Conservation (phyloP, 2,888 invertebrate species). For the Eubasilissa splendida region DNA sequence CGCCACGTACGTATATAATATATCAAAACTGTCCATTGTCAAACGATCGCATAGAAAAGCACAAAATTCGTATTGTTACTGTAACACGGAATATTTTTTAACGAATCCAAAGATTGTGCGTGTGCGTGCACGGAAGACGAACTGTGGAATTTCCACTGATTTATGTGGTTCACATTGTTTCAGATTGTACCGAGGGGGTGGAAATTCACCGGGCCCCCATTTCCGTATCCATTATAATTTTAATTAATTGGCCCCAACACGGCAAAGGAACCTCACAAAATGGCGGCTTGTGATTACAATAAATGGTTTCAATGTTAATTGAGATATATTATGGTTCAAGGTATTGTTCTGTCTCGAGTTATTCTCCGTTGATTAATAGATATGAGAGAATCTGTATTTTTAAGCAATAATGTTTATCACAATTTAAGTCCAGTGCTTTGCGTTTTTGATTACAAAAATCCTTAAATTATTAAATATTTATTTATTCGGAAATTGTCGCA, state of each 20-base stretch:
- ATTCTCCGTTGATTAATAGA: constrained; percentile 25
- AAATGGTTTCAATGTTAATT: constrained; percentile 32
- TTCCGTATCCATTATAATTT: constrained; percentile 33
- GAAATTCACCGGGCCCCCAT: constrained; percentile 2
- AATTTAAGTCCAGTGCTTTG: too few species aligned
- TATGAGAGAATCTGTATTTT: neutral
- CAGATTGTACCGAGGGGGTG: neutral
- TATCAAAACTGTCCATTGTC: too few species aligned
- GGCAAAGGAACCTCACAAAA: constrained; percentile 29
- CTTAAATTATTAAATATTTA: too few species aligned
- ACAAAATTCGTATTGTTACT: too few species aligned
- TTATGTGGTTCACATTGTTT: neutral
- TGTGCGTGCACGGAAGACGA: neutral
- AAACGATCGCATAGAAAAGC: too few species aligned
- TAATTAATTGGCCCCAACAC: constrained; percentile 29
- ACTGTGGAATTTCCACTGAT: neutral
- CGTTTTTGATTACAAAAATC: too few species aligned
- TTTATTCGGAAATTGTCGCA: too few species aligned
- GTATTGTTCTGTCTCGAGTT: constrained; percentile 20
- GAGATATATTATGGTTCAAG: constrained; percentile 28
- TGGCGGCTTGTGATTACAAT: constrained; percentile 31
- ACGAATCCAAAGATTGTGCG: neutral
- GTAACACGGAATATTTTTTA: too few species aligned
- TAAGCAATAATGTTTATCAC: too few species aligned
- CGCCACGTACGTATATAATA: too few species aligned